phyloP scores from a whole-genome alignment of 2,113 vertebrate species.

The Callospermophilus lateralis region DNA sequence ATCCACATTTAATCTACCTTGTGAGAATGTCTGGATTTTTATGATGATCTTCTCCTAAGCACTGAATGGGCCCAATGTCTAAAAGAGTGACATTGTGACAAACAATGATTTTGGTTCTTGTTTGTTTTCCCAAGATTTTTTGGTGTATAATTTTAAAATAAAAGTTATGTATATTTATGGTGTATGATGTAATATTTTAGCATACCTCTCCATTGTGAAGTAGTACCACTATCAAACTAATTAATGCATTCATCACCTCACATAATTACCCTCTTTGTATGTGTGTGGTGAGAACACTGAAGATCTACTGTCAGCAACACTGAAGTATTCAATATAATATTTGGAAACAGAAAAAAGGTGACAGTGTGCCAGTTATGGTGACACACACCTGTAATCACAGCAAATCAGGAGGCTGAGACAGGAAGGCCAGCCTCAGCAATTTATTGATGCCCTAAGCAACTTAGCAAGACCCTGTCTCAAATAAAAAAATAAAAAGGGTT shows the following conservation, averaged over 20 bases:
- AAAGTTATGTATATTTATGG: background rate
- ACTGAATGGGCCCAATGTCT: background rate
- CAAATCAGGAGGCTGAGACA: too few relatives aligned
- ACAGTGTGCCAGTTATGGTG: background rate
- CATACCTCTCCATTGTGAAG: background rate
- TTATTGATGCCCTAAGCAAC: too few relatives aligned
- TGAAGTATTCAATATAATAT: background rate
- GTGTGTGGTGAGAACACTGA: background rate
- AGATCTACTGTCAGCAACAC: background rate
- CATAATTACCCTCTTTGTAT: background rate
- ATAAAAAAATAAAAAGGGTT: too few relatives aligned
- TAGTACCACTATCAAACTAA: background rate
- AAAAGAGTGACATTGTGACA: background rate
- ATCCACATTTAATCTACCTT: constrained; percentile 60
- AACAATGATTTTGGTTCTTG: background rate
- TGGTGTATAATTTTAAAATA: background rate
- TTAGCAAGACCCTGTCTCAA: too few relatives aligned
- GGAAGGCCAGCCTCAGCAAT: too few relatives aligned
- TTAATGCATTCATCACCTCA: background rate
- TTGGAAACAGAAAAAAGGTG: background rate
- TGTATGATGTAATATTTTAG: background rate
- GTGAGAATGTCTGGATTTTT: constrained; percentile 60
- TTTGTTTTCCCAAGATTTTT: background rate
- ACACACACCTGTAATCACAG: too few relatives aligned
- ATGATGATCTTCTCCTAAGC: background rate